Evolutionary conservation across 2,888 invertebrate species (phyloP).

Genomic region (Thumatha senex): DNA sequence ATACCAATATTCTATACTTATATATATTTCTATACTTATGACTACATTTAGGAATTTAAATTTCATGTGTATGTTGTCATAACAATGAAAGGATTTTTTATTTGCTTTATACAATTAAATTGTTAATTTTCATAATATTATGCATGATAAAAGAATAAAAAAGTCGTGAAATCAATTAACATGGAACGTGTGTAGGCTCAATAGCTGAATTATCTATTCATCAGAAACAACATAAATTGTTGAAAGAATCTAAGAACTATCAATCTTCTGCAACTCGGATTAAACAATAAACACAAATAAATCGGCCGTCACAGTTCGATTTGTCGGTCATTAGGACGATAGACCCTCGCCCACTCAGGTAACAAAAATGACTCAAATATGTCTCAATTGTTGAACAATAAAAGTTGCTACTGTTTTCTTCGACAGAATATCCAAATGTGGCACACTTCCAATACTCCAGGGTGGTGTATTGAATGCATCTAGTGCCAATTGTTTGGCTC

Average conservation of each 20-base stretch:
- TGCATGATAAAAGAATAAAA: too few relatives aligned
- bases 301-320: constrained; percentile 46
- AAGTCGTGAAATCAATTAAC: too few relatives aligned
- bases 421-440: constrained; percentile 29
- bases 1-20: too few relatives aligned
- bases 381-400: constrained; percentile 45
- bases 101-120: too few relatives aligned
- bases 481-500: constrained; percentile 56
- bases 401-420: constrained; percentile 60
- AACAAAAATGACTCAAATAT: constrained; percentile 33
- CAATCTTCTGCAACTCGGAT: constrained; percentile 25
- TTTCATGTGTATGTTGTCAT: too few relatives aligned
- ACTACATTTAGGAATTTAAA: too few relatives aligned
- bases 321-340: constrained; percentile 50
- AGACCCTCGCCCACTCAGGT: constrained; percentile 28
- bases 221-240: constrained; percentile 22
- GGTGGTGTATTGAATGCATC: constrained; percentile 43
- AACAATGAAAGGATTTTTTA: too few relatives aligned
- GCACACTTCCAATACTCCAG: constrained; percentile 51
- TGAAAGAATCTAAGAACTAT: constrained; percentile 18
- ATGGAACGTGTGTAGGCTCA: too few relatives aligned
- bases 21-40: too few relatives aligned
- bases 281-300: constrained; percentile 41
- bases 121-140: too few relatives aligned
- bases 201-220: too few relatives aligned